phyloP scores from a whole-genome alignment of 2,797 vertebrate genomes.

The Artibeus jamaicensis region DNA sequence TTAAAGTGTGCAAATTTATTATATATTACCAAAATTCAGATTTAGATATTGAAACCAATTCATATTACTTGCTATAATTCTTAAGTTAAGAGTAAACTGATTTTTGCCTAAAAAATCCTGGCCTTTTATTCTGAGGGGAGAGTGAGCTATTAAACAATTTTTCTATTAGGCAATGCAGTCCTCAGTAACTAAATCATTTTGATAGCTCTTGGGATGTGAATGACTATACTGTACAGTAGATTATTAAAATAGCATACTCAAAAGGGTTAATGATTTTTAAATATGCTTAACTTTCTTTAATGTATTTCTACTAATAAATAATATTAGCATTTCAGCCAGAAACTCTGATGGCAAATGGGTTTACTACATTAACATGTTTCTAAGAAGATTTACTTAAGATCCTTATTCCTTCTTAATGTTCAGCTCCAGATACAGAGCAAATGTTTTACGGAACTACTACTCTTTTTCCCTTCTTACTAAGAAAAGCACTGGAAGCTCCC shows the following conservation, averaged over 20 bases:
- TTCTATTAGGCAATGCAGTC: neutral
- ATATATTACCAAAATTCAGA: neutral
- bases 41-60: neutral
- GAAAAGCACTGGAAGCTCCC: neutral
- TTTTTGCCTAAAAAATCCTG: neutral
- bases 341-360: neutral
- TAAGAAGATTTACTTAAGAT: neutral
- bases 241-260: neutral
- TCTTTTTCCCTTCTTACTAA: neutral
- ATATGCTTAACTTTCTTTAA: neutral
- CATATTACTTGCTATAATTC: neutral
- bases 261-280: slow-evolving; percentile 17
- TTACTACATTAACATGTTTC: neutral
- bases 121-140: neutral
- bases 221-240: neutral
- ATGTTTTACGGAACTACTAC: neutral
- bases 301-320: neutral
- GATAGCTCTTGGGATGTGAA: neutral
- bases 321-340: neutral
- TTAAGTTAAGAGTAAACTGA: neutral
- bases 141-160: neutral
- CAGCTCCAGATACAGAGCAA: neutral
- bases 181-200: neutral
- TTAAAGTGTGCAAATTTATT: neutral
- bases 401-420: neutral